A percentile compares a stretch with the other conserved stretches of the same genome.
These are phyloP conservation scores for Zaprionus obscuricornis DNA, from an alignment of 2,888 invertebrate species.

Conservation along the genomic window DNA sequence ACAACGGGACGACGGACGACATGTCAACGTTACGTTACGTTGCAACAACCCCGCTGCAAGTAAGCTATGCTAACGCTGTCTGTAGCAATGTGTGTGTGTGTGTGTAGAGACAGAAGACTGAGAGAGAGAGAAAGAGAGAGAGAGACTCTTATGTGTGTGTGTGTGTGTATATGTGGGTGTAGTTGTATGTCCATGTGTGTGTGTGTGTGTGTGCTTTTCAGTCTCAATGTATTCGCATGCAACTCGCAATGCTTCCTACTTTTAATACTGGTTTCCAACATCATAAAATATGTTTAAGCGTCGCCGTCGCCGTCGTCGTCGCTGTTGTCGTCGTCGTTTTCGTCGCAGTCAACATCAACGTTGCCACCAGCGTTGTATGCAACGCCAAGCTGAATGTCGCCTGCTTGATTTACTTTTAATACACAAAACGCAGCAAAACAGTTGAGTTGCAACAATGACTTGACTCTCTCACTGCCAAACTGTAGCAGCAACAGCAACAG, in stretches of 20 bases:
- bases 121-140: constrained; percentile 21
- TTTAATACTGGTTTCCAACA: constrained; percentile 73
- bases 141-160: constrained; percentile 34
- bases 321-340: constrained; percentile 17
- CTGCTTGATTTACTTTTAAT: constrained; percentile 67
- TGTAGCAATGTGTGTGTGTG: constrained; percentile 8
- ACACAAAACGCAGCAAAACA: constrained; percentile 38
- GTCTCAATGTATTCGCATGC: no score
- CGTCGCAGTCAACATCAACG: constrained; percentile 20
- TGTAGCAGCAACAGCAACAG: not conserved
- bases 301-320: constrained; percentile 16
- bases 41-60: constrained; percentile 43
- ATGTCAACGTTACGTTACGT: constrained; percentile 38
- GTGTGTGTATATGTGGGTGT: not conserved
- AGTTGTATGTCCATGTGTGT: constrained; percentile 7
- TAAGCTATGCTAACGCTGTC: constrained; percentile 30
- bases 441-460: constrained; percentile 21
- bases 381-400: constrained; percentile 29
- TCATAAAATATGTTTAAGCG: constrained; percentile 73
- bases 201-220: constrained; percentile 6
- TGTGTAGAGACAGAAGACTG: constrained; percentile 4
- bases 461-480: not conserved
- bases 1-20: constrained; percentile 10
- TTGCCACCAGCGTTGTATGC: constrained; percentile 6
- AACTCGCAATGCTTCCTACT: constrained; percentile 71